These are phyloP conservation scores for Chaetorhynchus papuensis DNA, from an alignment of 2,113 vertebrate species.

Conservation along the genomic window DNA sequence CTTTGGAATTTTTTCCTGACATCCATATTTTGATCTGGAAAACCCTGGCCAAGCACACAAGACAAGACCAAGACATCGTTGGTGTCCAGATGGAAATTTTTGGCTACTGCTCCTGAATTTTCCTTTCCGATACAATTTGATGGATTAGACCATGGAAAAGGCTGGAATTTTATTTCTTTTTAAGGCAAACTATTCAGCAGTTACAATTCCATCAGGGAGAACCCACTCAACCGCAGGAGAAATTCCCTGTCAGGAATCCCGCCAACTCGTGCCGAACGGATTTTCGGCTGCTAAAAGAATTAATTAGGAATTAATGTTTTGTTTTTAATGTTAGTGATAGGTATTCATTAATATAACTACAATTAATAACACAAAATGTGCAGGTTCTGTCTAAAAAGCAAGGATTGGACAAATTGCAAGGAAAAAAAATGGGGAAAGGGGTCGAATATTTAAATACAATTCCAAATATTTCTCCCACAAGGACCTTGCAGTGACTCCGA, in stretches of 20 bases:
- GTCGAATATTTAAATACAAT: neutral
- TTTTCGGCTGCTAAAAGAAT: neutral
- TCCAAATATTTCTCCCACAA: neutral
- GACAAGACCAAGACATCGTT: neutral
- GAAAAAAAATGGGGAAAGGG: accelerated
- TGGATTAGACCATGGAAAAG: neutral
- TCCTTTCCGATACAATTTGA: neutral
- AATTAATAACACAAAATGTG: neutral
- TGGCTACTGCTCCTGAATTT: neutral
- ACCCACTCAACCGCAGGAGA: neutral
- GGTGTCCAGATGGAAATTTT: neutral
- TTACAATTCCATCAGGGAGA: neutral
- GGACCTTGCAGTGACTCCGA: accelerated
- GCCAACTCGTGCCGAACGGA: neutral
- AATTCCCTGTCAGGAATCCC: neutral
- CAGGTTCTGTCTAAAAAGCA: neutral
- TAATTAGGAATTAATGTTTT: neutral
- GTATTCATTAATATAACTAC: neutral
- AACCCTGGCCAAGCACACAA: neutral
- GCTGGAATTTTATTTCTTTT: neutral
- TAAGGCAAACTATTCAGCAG: neutral
- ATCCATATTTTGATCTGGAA: neutral
- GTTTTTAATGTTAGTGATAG: neutral
- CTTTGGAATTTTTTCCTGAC: neutral
- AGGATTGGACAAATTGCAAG: neutral